Percentiles rank a stretch among this genome's conserved stretches.
phyloP scores from a whole-genome alignment of 2,113 vertebrate species.

The Notothenia coriiceps region DNA sequence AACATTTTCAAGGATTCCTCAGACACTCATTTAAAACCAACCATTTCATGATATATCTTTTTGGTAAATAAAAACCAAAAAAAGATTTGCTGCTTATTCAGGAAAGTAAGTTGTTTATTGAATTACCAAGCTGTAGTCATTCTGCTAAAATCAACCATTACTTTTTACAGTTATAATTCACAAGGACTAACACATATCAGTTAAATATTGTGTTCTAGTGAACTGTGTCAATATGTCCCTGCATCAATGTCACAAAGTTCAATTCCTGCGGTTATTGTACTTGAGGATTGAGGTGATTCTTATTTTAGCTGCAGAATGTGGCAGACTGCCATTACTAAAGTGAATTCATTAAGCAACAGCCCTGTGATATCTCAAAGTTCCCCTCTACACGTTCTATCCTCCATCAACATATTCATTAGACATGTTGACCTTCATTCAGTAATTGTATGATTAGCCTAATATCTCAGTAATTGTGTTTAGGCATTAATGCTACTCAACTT shows the following conservation, averaged over 20 bases:
- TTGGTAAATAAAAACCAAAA: constrained; percentile 5
- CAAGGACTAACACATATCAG: constrained; percentile 43
- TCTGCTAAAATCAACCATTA: constrained; percentile 7
- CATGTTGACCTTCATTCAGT: not conserved
- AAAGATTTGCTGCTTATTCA: constrained; percentile 7
- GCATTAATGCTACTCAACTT: constrained; percentile 14
- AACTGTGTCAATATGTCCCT: constrained; percentile 25
- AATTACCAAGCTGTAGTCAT: not conserved
- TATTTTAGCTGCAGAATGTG: constrained; percentile 30
- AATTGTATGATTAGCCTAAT: not conserved
- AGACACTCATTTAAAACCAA: constrained; percentile 13
- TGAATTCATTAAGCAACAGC: not conserved
- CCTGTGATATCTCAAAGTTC: not conserved
- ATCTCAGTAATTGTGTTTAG: not conserved
- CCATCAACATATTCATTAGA: not conserved
- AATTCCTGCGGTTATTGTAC: constrained; percentile 8
- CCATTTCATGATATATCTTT: not conserved
- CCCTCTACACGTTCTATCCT: not conserved
- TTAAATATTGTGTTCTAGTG: not conserved
- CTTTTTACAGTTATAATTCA: constrained; percentile 38
- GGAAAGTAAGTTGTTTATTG: not conserved
- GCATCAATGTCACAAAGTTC: constrained; percentile 23
- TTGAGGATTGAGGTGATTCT: constrained; percentile 37
- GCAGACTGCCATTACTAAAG: constrained; percentile 19
- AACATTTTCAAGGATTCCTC: constrained; percentile 21